phyloP scores from a whole-genome alignment of 2,113 vertebrate species.

The Delphinapterus leucas region DNA sequence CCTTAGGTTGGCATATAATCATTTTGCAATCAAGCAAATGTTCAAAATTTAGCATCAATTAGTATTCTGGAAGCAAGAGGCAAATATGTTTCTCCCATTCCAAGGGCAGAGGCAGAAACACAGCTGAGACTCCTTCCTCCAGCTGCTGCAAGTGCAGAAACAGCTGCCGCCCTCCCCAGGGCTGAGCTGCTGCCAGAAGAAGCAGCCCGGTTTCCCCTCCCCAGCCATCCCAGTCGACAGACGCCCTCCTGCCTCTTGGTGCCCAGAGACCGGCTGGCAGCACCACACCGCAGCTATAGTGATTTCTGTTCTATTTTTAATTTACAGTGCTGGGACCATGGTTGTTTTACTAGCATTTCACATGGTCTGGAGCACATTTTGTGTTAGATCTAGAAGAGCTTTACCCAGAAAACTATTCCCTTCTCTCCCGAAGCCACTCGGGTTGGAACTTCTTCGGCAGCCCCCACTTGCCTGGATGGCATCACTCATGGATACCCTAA shows the following conservation, averaged over 20 bases:
- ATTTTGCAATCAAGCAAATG: not conserved
- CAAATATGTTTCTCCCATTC: not conserved
- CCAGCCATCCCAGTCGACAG: not conserved
- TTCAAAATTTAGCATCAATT: not conserved
- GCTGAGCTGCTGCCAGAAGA: not conserved
- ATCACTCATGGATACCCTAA: rapidly evolving
- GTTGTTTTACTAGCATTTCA: not conserved
- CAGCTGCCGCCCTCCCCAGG: not conserved
- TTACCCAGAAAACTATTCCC: not conserved
- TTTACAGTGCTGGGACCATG: not conserved
- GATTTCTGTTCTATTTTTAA: not conserved
- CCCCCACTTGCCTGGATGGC: not conserved
- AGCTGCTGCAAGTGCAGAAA: not conserved
- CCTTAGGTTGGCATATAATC: not conserved
- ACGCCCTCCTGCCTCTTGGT: not conserved
- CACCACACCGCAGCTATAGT: not conserved
- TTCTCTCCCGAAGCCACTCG: not conserved
- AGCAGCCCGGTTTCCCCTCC: not conserved
- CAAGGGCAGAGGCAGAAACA: not conserved
- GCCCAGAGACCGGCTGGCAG: not conserved
- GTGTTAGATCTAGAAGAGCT: not conserved
- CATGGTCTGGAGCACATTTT: not conserved
- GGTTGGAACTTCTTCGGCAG: not conserved
- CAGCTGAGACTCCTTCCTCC: not conserved
- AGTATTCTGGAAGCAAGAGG: not conserved